Evolutionary conservation across 2,888 invertebrate species (phyloP), one percentile per base, ranked within the genome.

Genomic region (Artemia sinica): DNA sequence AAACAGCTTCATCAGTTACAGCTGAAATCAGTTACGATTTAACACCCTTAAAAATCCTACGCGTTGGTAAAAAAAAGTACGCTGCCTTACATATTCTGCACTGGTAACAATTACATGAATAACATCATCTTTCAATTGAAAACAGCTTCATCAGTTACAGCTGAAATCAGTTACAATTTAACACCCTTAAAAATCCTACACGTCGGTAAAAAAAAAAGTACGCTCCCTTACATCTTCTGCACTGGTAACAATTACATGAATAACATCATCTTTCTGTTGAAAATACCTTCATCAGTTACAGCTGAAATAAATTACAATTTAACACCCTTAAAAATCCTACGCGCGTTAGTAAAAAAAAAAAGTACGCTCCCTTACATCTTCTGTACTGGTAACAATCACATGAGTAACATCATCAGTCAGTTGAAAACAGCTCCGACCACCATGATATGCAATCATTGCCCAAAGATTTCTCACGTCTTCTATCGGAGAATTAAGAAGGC

Each of bases 61-160:
- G 28, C 4, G 28, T 4, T 28, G 28, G 28, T 28, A 28, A 28
- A 28, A 28, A 67, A 11, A 11, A 50, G 49, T 58, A 50, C 11
- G 70, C 51, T 50, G 18, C 72, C 77, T 75, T 74, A 80, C 82
- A 58, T 90, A 89, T 68, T 80, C 80, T 10, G 87, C 84, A 73
- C 84, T 83, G 51, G 87, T 85, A 75, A 86, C 85, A 73, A 96
- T 84, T 71, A 96, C 81, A 81, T 94, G 93, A 70, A 92, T 91
- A 75, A 88, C 88, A 74, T 82, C 82, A 72, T 82, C 80, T 77
- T 86, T 84, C 72, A 95, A 82, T 75, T 83, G 84, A 69, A 85
- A 78, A 74, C 86, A 85, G 72, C 89, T 89, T 74, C 81, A n/a
- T n/a, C n/a, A n/a, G n/a, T n/a, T n/a, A n/a, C n/a, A n/a, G n/a